These are phyloP conservation scores for Hyphantria cunea DNA, from an alignment of 1,140 invertebrate genomes.

Conservation along the genomic window DNA sequence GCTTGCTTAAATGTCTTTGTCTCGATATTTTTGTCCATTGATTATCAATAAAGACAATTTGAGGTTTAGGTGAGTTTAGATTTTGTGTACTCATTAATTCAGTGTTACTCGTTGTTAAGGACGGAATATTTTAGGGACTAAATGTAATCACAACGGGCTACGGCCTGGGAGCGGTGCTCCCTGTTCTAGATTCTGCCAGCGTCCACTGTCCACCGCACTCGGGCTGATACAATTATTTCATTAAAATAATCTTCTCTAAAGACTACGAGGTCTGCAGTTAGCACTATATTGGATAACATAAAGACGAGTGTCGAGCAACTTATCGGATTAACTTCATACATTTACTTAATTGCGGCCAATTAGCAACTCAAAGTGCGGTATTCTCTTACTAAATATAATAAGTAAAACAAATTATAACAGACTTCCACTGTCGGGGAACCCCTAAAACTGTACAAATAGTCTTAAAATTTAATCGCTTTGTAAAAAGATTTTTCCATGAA, in stretches of 20 bases:
- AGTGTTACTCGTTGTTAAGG: slow-evolving; percentile 37
- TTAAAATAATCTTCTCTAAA: slow-evolving; percentile 62
- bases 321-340: slow-evolving; percentile 31
- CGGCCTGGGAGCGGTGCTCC: slow-evolving; percentile 26
- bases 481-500: slow-evolving; percentile 77
- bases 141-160: slow-evolving; percentile 56
- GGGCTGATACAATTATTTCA: slow-evolving; percentile 70
- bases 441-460: slow-evolving; percentile 71
- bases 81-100: slow-evolving; percentile 25
- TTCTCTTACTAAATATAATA: slow-evolving; percentile 29
- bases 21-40: slow-evolving; percentile 39
- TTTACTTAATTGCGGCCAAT: slow-evolving; percentile 31
- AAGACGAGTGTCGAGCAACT: slow-evolving; percentile 39
- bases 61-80: slow-evolving; percentile 26
- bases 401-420: slow-evolving; percentile 33
- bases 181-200: slow-evolving; percentile 57
- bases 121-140: slow-evolving; percentile 44
- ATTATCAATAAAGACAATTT: slow-evolving; percentile 39
- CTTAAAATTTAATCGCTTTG: slow-evolving; percentile 78
- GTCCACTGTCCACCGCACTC: slow-evolving; percentile 58
- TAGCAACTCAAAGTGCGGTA: slow-evolving; percentile 10
- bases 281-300: slow-evolving; percentile 41
- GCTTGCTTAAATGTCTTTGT: slow-evolving; percentile 42
- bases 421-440: slow-evolving; percentile 42
- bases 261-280: slow-evolving; percentile 41